Base-by-base conservation (phyloP, 1,140 invertebrate genomes). In the Drosophila simulans region DNA sequence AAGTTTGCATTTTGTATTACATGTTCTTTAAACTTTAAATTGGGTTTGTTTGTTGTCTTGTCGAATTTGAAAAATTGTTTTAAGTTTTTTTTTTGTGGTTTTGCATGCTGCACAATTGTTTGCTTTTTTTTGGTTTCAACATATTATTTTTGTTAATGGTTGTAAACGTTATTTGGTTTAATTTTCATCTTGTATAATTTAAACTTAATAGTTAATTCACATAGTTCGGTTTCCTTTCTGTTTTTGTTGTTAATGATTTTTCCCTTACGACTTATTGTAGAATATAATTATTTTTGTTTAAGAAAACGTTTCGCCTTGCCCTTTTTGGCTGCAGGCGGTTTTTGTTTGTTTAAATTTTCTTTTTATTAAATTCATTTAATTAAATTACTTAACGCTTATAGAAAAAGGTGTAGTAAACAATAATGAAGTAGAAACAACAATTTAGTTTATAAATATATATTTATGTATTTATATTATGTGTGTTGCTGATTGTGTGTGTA, bases 1-100 rank as follows among this genome's bases (percentile, higher is more conserved):
- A 88, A 82, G 83, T 88, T 88, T 88, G 83, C 83, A 72, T 83
- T 88, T 88, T 83, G 83, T 88, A 83, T 88, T 78, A 88, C 75
- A 88, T 77, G 88, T 66, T 37, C 54, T 65, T 66, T 68, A 68
- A 68, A 73, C 68, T 82, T 66, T 59, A 66, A 76, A 78, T 72
- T 86, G 53, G 63, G 46, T 52, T 56, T 65, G 27, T 48, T 60
- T 70, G 57, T 72, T 35, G 68, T 64, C 57, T 69, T 52, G 46
- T 77, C 64, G 37, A 80, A 71, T 65, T 64, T 57, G 39, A 68
- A 79, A 76, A 57, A 35, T 57, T 57, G 31, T 55, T 35, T 51
- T 65, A 15, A 1, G 22, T 71, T 13, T 11, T 48, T 68, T 22
- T 58, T 43, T 35, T 42, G 34, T 42, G 20, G 25, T 43, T 49